phyloP scores from a whole-genome alignment of 2,797 vertebrate genomes.

The Karalla daura region DNA sequence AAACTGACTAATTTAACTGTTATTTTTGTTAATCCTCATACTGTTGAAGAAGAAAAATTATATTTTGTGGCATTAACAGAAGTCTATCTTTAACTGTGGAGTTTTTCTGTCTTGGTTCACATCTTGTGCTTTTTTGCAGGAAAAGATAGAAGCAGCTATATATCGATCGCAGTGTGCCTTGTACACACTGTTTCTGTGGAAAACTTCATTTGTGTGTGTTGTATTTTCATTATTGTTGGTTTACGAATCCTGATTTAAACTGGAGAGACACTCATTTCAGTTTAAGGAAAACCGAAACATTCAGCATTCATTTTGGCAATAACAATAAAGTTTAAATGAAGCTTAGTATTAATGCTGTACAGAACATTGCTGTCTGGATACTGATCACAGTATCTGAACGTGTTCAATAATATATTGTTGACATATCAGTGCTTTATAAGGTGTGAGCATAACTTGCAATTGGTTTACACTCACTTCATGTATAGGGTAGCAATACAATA shows the following conservation, averaged over 20 bases:
- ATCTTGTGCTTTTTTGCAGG: slow-evolving; percentile 54
- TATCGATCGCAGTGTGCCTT: slow-evolving; percentile 66
- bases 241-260: slow-evolving; percentile 50
- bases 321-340: slow-evolving; percentile 60
- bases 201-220: slow-evolving; percentile 61
- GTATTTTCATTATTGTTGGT: slow-evolving; percentile 40
- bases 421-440: slow-evolving; percentile 72
- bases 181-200: slow-evolving; percentile 68
- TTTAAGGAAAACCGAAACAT: slow-evolving; percentile 34
- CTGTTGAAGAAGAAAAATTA: slow-evolving; percentile 54
- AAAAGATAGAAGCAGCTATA: slow-evolving; percentile 61
- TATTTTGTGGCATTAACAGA: slow-evolving; percentile 63
- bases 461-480: slow-evolving; percentile 53
- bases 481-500: slow-evolving; percentile 70
- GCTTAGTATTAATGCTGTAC: slow-evolving; percentile 67
- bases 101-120: slow-evolving; percentile 65
- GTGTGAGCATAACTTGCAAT: slow-evolving; percentile 59
- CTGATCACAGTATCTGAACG: slow-evolving; percentile 49
- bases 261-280: slow-evolving; percentile 45
- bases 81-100: slow-evolving; percentile 70
- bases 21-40: slow-evolving; percentile 70
- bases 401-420: slow-evolving; percentile 58
- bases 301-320: slow-evolving; percentile 71
- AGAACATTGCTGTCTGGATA: slow-evolving; percentile 60
- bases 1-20: slow-evolving; percentile 56